These are phyloP conservation scores for Xyliphius kryptos DNA, from an alignment of 2,113 vertebrate species.

Conservation along the genomic window DNA sequence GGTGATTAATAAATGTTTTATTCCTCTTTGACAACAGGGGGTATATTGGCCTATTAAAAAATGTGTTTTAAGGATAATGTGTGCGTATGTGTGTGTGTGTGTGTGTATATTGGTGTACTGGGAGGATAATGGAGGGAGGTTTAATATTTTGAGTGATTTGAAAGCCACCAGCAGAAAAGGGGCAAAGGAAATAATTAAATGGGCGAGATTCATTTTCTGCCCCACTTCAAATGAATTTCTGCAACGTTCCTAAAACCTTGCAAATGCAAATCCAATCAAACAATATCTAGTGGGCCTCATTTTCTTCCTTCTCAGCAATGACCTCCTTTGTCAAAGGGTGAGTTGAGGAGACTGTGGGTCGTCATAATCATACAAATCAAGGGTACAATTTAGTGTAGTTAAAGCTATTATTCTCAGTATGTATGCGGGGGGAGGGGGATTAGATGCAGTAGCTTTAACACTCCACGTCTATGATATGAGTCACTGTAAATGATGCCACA, in stretches of 20 bases:
- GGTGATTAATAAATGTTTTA: slow-evolving; percentile 36
- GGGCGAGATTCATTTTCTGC: slow-evolving; percentile 68
- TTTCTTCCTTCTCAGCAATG: slow-evolving; percentile 60
- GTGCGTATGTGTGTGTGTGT: too few relatives aligned
- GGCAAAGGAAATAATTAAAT: slow-evolving; percentile 74
- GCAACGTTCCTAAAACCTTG: too few relatives aligned
- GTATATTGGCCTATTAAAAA: slow-evolving; percentile 55
- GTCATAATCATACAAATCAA: slow-evolving; percentile 60
- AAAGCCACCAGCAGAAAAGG: slow-evolving; percentile 48
- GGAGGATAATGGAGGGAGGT: too few relatives aligned
- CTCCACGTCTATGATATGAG: slow-evolving; percentile 63
- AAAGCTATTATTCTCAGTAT: slow-evolving; percentile 68
- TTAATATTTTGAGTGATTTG: slow-evolving; percentile 56
- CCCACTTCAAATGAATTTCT: slow-evolving; percentile 74
- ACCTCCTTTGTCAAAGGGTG: slow-evolving; percentile 72
- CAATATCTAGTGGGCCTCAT: slow-evolving; percentile 72
- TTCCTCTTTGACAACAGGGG: slow-evolving; percentile 41
- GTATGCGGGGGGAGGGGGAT: slow-evolving; percentile 29
- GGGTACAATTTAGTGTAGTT: slow-evolving; percentile 72
- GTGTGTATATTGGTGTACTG: too few relatives aligned
- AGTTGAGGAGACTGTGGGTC: slow-evolving; percentile 62
- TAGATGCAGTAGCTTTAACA: slow-evolving; percentile 61
- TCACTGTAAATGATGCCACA: slow-evolving; percentile 70
- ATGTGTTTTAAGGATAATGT: slow-evolving; percentile 61
- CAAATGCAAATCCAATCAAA: slow-evolving; percentile 75